phyloP scores from a whole-genome alignment of 2,113 vertebrate species.

The Capreolus pygargus region DNA sequence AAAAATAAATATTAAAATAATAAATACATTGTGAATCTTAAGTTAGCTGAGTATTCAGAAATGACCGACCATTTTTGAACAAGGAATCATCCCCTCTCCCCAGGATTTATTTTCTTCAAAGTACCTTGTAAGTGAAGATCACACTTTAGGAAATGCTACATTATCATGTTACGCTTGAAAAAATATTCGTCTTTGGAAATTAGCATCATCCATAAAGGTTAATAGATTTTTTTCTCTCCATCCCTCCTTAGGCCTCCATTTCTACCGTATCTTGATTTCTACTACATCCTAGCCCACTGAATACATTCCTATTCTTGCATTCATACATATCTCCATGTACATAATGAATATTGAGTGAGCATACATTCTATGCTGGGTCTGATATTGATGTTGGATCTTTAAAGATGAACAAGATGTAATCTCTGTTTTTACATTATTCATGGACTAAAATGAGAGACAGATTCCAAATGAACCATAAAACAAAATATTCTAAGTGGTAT shows the following conservation, averaged over 20 bases:
- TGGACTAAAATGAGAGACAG: not conserved
- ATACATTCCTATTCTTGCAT: not conserved
- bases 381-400: not conserved
- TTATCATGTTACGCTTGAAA: not conserved
- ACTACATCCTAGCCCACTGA: not conserved
- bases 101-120: not conserved
- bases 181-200: not conserved
- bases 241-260: not conserved
- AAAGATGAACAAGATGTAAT: not conserved
- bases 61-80: not conserved
- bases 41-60: not conserved
- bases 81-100: not conserved
- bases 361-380: not conserved
- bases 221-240: not conserved
- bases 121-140: not conserved
- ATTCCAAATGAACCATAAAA: not conserved
- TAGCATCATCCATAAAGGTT: not conserved
- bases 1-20: not conserved
- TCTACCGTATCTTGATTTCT: not conserved
- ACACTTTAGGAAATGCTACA: not conserved
- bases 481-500: not conserved
- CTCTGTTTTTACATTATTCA: not conserved
- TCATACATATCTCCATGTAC: not conserved
- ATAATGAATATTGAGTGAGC: not conserved
- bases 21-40: not conserved